These are phyloP conservation scores for Troides helena DNA, from an alignment of 2,888 invertebrate species.

Conservation along the genomic window DNA sequence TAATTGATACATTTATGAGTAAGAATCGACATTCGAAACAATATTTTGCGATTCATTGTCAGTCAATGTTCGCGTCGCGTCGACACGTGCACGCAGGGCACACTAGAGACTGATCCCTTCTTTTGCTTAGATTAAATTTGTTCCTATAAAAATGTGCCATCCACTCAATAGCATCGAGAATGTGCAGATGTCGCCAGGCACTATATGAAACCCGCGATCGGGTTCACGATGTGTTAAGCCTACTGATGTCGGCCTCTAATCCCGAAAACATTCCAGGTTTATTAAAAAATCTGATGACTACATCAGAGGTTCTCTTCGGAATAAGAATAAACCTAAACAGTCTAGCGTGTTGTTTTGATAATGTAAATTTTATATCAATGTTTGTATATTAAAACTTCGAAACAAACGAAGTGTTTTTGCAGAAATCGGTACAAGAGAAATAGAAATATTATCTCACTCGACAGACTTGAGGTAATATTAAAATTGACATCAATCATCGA, in stretches of 20 bases:
- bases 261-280: constrained; percentile 39
- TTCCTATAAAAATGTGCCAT: constrained; percentile 73
- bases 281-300: constrained; percentile 39
- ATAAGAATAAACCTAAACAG: background rate
- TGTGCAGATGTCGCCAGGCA: constrained; percentile 74
- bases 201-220: constrained; percentile 70
- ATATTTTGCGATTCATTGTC: constrained; percentile 68
- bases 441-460: too few species aligned
- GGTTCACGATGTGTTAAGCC: constrained; percentile 65
- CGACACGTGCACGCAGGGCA: constrained; percentile 65
- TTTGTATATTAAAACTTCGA: too few species aligned
- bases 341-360: too few species aligned
- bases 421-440: too few species aligned
- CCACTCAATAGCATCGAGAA: constrained; percentile 70
- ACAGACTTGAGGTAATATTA: too few species aligned
- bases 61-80: constrained; percentile 61
- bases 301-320: constrained; percentile 14
- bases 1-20: background rate
- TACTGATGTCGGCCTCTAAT: constrained; percentile 48
- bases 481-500: too few species aligned
- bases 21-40: constrained; percentile 37
- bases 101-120: constrained; percentile 74
- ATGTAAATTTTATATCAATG: too few species aligned
- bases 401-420: too few species aligned
- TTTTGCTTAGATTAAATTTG: constrained; percentile 77